Evolutionary conservation across 1,140 invertebrate species (phyloP), one percentile per base, ranked within the genome.

Genomic region (Euschistus heros): DNA sequence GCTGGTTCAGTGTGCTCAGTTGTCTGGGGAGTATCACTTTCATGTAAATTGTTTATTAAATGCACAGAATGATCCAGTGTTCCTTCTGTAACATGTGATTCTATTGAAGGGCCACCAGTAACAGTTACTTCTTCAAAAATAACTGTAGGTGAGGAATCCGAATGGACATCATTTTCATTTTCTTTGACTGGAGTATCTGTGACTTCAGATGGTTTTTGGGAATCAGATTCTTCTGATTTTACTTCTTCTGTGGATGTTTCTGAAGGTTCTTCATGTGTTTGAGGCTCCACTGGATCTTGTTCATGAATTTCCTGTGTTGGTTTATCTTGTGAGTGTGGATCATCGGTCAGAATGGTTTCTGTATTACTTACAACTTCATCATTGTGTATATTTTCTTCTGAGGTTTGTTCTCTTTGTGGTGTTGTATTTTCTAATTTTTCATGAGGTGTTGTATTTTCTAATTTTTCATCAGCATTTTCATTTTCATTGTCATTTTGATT

Each of bases 51-150:
- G 33, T 37, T 37, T 10, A 37, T 37, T 37, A 37, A 10, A 13
- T 37, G 5, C 13, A 37, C 33, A 10, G 54, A 57, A 26, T 57
- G 54, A 26, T 57, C 54, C 2, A 26, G 8, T 24, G 18, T 57
- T 57, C 24, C 54, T 26, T 57, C 54, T 24, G 54, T 57, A 24
- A 57, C 54, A 57, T 57, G 54, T 27, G 54, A 57, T 57, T 57
- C 54, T 24, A 57, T 57, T 18, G 54, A 26, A 10, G 54, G 54
- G 22, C 26, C 26, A 2, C 54, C 54, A 24, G 22, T 24, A 24
- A 57, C 54, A 10, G 18, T 57, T 57, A 57, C 24, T 57, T 57
- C 54, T 57, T 26, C 54, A 24, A 24, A 26, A 15, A 22, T 57
- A 6, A 57, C 24, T 27, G 5, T 8, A 17, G 54, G 24, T 2